Conservation (phyloP, 2,113 vertebrate species). For the Alaudala cheleensis region DNA sequence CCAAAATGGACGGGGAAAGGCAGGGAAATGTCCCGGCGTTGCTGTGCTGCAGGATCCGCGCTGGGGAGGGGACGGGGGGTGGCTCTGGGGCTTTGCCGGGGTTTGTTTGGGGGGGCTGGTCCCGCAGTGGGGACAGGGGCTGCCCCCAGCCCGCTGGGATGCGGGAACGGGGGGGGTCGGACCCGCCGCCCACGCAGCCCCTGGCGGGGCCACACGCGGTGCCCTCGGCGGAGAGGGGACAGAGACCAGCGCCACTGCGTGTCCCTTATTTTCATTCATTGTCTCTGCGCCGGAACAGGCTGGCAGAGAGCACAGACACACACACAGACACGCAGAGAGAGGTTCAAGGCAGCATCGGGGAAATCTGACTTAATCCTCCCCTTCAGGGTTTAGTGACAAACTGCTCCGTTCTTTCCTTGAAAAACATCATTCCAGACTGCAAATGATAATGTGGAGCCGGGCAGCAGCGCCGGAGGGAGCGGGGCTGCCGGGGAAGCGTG, state of each 20-base stretch:
- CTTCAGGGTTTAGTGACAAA: not conserved
- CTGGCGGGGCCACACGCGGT: not conserved
- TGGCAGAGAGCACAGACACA: not conserved
- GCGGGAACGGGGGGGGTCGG: not conserved
- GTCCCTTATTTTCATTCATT: slow-evolving; percentile 11
- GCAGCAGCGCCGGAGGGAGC: not conserved
- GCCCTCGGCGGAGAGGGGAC: not conserved
- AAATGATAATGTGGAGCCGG: not conserved
- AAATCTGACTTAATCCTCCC: not conserved
- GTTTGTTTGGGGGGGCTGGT: not conserved
- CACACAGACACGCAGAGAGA: not conserved
- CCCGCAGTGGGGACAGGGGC: not conserved
- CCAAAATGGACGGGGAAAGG: not conserved
- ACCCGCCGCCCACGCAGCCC: not conserved
- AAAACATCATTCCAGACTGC: not conserved
- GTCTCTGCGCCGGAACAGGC: not conserved
- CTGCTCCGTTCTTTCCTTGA: not conserved
- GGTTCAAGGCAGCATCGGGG: not conserved
- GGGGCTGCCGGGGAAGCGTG: not conserved
- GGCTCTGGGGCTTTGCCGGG: not conserved
- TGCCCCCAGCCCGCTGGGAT: not conserved
- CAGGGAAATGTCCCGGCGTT: not conserved
- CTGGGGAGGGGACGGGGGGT: not conserved
- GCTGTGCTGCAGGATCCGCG: not conserved
- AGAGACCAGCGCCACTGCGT: not conserved